phyloP scores from a whole-genome alignment of 2,113 vertebrate genomes.

The Lasiurus borealis region DNA sequence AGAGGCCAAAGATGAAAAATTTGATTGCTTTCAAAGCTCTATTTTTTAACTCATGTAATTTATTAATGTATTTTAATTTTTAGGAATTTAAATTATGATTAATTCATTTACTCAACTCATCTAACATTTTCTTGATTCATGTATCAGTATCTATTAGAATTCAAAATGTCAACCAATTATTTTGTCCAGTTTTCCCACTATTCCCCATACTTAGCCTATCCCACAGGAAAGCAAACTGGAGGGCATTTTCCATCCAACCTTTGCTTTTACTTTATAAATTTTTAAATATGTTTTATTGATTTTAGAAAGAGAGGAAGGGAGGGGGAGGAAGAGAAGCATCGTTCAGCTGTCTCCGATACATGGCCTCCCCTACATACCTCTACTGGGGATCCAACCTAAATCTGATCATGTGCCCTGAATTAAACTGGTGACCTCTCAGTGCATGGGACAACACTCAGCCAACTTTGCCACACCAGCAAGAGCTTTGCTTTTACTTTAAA shows the following conservation, averaged over 20 bases:
- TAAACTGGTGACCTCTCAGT: no score
- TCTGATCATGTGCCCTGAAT: no score
- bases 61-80: background rate
- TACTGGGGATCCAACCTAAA: no score
- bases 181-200: constrained; percentile 9
- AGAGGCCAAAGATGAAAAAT: constrained; percentile 33
- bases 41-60: constrained; percentile 17
- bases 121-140: background rate
- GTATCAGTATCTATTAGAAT: background rate
- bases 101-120: constrained; percentile 2
- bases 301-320: no score
- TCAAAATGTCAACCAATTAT: background rate
- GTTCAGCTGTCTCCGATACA: no score
- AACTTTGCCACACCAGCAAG: no score
- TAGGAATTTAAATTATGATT: background rate
- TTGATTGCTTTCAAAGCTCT: background rate
- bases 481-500: background rate
- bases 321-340: no score
- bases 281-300: no score
- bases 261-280: background rate
- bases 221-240: background rate
- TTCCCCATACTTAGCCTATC: background rate
- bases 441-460: no score
- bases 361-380: no score
- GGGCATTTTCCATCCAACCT: background rate